Percentiles rank a stretch among this genome's conserved stretches.
These are phyloP conservation scores for Trissoscelio sp. DNA, from an alignment of 2,888 invertebrate species.

Conservation along the genomic window DNA sequence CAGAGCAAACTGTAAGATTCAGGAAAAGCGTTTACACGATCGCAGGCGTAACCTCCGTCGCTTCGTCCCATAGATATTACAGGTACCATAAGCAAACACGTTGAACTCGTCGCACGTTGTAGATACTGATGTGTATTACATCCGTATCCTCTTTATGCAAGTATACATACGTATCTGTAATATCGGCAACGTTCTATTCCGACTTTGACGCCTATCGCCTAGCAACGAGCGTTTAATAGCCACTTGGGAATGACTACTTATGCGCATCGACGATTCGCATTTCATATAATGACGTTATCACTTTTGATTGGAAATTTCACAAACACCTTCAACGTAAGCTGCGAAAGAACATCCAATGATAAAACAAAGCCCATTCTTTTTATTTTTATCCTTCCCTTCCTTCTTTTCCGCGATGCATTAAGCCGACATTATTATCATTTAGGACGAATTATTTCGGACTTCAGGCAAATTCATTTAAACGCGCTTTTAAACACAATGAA, in stretches of 20 bases:
- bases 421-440: constrained; percentile 1
- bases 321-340: constrained; percentile 38
- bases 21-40: constrained; percentile 53
- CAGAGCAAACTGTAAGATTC: constrained; percentile 56
- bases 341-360: constrained; percentile 40
- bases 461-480: constrained; percentile 9
- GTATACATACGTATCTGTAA: constrained; percentile 55
- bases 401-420: constrained; percentile 42
- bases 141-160: constrained; percentile 61
- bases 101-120: constrained; percentile 48
- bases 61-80: constrained; percentile 40
- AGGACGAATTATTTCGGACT: constrained; percentile 16
- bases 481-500: neutral
- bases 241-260: constrained; percentile 64
- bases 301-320: constrained; percentile 62
- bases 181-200: constrained; percentile 53
- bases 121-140: constrained; percentile 60
- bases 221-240: constrained; percentile 66
- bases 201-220: constrained; percentile 65
- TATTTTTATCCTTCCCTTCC: too few relatives aligned
- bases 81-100: constrained; percentile 52
- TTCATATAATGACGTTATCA: constrained; percentile 67
- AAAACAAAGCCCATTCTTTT: constrained; percentile 14
- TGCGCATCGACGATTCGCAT: constrained; percentile 65
- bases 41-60: constrained; percentile 30